Percentiles rank a stretch among this genome's conserved stretches.
These are phyloP conservation scores for Alviniconcha strummeri DNA, from an alignment of 2,888 invertebrate genomes.

Conservation along the genomic window DNA sequence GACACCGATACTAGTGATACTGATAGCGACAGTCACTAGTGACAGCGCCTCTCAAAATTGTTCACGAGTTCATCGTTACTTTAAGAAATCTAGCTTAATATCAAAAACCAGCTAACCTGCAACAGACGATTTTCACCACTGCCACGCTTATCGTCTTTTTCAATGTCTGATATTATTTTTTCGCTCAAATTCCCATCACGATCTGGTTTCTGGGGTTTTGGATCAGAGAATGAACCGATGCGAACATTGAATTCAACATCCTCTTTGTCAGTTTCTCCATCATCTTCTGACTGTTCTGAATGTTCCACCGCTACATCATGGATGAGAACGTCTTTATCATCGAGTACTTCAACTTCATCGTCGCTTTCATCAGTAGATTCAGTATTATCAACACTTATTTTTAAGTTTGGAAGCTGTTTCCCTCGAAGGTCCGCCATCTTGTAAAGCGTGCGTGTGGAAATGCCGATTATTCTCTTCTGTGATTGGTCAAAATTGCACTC, in stretches of 20 bases:
- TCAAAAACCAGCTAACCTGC: neutral
- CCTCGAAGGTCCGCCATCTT: slow-evolving; percentile 54
- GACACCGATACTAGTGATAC: no score
- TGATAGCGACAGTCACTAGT: no score
- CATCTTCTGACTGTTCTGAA: slow-evolving; percentile 33
- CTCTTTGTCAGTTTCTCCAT: slow-evolving; percentile 45
- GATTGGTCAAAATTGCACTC: neutral
- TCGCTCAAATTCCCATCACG: neutral
- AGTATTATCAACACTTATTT: slow-evolving; percentile 68
- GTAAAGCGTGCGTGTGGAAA: neutral
- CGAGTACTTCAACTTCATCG: slow-evolving; percentile 40
- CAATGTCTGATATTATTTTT: no score
- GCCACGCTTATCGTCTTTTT: no score
- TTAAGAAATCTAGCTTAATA: neutral
- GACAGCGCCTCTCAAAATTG: no score
- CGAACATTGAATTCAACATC: slow-evolving; percentile 61
- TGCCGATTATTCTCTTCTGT: neutral
- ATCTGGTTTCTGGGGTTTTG: slow-evolving; percentile 30
- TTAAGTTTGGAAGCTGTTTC: slow-evolving; percentile 63
- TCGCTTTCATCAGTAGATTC: slow-evolving; percentile 54
- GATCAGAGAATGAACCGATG: slow-evolving; percentile 45
- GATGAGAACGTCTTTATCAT: slow-evolving; percentile 36
- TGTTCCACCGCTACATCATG: slow-evolving; percentile 1
- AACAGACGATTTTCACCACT: no score
- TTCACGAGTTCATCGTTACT: no score